Base-by-base conservation (phyloP, 2,797 vertebrate species). In the Choloepus didactylus region DNA sequence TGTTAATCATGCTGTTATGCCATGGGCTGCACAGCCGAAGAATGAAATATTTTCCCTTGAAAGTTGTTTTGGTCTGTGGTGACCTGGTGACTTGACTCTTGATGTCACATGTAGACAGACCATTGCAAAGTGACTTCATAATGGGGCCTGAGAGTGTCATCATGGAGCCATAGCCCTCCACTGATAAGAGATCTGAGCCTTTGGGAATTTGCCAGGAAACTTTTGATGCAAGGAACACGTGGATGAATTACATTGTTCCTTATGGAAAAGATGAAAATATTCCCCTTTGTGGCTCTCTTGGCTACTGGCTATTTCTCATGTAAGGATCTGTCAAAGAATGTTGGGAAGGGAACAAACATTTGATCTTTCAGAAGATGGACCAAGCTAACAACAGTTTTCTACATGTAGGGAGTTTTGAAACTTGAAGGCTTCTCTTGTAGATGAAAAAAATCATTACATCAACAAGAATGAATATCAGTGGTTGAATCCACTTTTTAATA, bases 61-160 rank as follows among this genome's bases (percentile, higher is more conserved):
- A 67, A 41, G 19, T 41, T 35, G 49, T 87, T 66, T 91, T 81
- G 38, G 38, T 85, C 84, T 56, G 80, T 12, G 6, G 69, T 75
- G 29, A 70, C n/a, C 21, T 64, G 38, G 41, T 56, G 44, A 84
- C 79, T 67, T 76, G 62, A 35, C 35, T 51, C 31, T 62, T 11
- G 29, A 10, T 69, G 51, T 75, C 87, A 85, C 31, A 60, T 29
- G 41, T 72, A 93, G 79, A 93, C 41, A 72, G 76, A 81, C 85
- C 27, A 56, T 51, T 70, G 35, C 9, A 80, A 75, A 81, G 31
- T 97, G 96, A 97, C 95, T 62, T 97, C 95, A 96, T 75, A 97
- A 96, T 96, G 25, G 29, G 29, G 15, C 41, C n/a, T 54, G 56
- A 91, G 8, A 25, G 87, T 97, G 94, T 95, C 29, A 72, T 2